These are phyloP conservation scores for Astyanax mexicanus DNA, from an alignment of 2,797 vertebrate genomes.

Conservation along the genomic window DNA sequence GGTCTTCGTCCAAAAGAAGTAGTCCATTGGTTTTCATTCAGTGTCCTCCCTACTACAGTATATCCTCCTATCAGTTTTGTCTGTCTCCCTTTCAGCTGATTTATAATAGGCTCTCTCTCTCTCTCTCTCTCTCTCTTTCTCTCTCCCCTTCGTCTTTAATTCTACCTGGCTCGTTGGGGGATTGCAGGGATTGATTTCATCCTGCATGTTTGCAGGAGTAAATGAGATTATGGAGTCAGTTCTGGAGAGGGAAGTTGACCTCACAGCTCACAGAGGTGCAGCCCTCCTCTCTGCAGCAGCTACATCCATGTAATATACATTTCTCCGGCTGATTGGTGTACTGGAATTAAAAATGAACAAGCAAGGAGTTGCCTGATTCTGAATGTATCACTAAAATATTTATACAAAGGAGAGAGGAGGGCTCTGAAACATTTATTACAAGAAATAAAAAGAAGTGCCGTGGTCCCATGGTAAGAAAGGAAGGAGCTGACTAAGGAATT, in stretches of 20 bases:
- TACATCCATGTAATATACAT: constrained; percentile 36
- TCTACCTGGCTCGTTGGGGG: constrained; percentile 40
- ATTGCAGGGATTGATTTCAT: constrained; percentile 40
- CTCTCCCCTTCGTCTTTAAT: neutral
- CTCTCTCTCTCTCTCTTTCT: neutral
- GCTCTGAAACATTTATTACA: constrained; percentile 47
- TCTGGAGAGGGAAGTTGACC: constrained; percentile 43
- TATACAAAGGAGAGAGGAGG: constrained; percentile 34
- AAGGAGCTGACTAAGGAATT: constrained; percentile 48
- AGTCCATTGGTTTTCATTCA: neutral
- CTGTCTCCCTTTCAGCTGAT: neutral
- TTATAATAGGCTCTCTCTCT: neutral
- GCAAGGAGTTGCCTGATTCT: constrained; percentile 22
- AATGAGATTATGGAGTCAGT: constrained; percentile 55
- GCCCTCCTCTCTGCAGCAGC: constrained; percentile 5
- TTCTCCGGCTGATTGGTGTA: constrained; percentile 34
- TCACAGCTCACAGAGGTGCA: constrained; percentile 39
- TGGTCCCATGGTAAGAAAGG: constrained; percentile 28
- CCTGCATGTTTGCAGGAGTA: constrained; percentile 48
- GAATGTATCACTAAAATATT: constrained; percentile 49
- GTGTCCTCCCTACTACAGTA: too few species aligned
- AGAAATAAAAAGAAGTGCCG: constrained; percentile 46
- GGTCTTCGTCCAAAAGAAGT: neutral
- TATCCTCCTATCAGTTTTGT: too few species aligned
- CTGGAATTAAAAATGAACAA: constrained; percentile 53